Conservation (phyloP, 2,797 vertebrate genomes). For the Coregonus ussuriensis region DNA sequence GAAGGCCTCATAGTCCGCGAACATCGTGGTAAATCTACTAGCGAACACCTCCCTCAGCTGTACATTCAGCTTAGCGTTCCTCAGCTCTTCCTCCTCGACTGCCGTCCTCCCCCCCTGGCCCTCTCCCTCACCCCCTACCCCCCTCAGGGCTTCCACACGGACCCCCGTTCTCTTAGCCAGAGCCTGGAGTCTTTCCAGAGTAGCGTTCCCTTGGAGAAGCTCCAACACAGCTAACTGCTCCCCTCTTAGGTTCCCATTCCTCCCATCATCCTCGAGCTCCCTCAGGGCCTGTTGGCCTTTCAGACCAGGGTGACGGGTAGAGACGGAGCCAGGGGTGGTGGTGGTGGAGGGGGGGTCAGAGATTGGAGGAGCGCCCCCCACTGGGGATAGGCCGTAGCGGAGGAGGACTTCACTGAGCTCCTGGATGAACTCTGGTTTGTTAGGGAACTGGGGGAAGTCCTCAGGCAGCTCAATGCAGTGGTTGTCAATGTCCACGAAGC, state of each 20-base stretch:
- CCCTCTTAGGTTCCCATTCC: conserved; percentile 84
- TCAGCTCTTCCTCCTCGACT: conserved; percentile 81
- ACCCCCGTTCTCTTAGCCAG: conserved; percentile 87
- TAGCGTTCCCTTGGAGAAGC: conserved; percentile 86
- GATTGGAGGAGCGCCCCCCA: conserved; percentile 70
- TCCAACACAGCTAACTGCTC: conserved; percentile 81
- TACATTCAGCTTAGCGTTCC: conserved; percentile 83
- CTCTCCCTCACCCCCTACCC: conserved; percentile 58
- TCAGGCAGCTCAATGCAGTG: conserved; percentile 90
- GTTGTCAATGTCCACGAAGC: conserved; percentile 94
- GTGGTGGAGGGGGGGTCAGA: conserved; percentile 71
- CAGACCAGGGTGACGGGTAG: conserved; percentile 32
- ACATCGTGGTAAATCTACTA: conserved; percentile 88
- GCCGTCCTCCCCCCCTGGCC: conserved; percentile 59
- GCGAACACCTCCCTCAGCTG: conserved; percentile 92
- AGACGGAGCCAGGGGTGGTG: conserved; percentile 52
- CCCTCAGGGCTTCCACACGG: conserved; percentile 75
- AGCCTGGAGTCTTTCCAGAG: conserved; percentile 86
- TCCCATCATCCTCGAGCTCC: conserved; percentile 84
- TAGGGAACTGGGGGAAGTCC: conserved; percentile 92
- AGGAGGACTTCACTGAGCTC: conserved; percentile 88
- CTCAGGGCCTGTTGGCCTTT: conserved; percentile 76
- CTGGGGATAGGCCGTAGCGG: conserved; percentile 78
- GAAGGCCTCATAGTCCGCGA: conserved; percentile 90
- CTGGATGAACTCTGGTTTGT: conserved; percentile 87